These are phyloP conservation scores for Apostichopus japonicus DNA, from an alignment of 35 echinoderm and acorn worm species.

Conservation along the genomic window DNA sequence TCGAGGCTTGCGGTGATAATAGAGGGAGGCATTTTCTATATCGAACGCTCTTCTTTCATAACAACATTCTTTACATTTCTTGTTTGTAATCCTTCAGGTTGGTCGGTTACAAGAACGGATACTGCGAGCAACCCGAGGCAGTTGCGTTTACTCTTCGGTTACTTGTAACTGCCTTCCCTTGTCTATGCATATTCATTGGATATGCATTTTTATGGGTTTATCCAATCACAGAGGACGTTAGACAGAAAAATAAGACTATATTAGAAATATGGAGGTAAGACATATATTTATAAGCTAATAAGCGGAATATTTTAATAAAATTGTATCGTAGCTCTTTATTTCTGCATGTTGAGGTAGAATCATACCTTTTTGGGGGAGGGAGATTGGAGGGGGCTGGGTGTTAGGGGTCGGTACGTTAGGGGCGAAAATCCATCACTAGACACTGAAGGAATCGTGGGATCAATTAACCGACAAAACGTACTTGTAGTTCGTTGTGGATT, in stretches of 20 bases:
- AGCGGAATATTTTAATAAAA: too few relatives aligned
- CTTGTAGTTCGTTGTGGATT: too few relatives aligned
- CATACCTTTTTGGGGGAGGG: too few relatives aligned
- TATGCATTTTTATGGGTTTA: constrained; percentile 78
- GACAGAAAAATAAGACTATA: constrained; percentile 90
- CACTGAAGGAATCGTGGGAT: too few relatives aligned
- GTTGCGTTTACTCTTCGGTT: constrained; percentile 71
- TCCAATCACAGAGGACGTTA: constrained; percentile 91
- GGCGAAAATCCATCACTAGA: too few relatives aligned
- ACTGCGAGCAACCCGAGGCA: constrained; percentile 77
- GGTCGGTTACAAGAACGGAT: constrained; percentile 72
- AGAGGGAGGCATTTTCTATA: neutral
- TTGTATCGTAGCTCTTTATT: too few relatives aligned
- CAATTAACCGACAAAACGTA: too few relatives aligned
- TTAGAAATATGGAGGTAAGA: constrained; percentile 93
- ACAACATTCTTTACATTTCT: neutral
- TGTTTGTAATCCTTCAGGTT: constrained; percentile 44
- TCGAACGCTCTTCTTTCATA: neutral
- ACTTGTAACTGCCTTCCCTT: constrained; percentile 76
- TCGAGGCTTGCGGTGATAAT: neutral
- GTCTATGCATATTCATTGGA: constrained; percentile 67
- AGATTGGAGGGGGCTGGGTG: too few relatives aligned
- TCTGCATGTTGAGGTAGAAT: too few relatives aligned
- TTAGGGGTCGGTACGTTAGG: too few relatives aligned
- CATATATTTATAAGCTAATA: too few relatives aligned